Base-by-base conservation (phyloP, 2,113 vertebrate genomes). In the Alouatta palliata region DNA sequence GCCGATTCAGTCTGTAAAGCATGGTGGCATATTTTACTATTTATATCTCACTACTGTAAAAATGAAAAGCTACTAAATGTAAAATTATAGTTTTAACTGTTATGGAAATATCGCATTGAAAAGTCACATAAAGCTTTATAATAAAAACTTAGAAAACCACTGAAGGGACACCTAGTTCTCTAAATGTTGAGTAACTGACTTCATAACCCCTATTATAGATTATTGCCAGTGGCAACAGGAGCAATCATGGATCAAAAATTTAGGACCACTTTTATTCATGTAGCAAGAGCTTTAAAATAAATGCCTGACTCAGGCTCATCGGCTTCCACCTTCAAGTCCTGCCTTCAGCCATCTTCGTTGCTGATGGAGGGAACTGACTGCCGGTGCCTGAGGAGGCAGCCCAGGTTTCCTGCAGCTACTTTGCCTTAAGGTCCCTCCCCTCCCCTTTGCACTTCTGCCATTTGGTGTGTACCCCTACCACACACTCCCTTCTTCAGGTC, bases 1-100 rank as follows among this genome's bases (percentile, higher is more conserved):
- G 19, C 49, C 37, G 47, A 93, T 73, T 47, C 86, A 27, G 35
- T 87, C 58, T 0, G 3, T 76, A 75, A 95, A 90, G 45, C 45
- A 6, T n/a, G 11, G 52, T 30, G 86, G 73, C 80, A 45, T 52
- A 23, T 96, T 87, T 73, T 87, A 90, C 95, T 91, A 87, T 88
- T 32, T 79, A 68, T 30, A 19, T 95, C 90, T 93, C 71, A 64
- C 81, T 81, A 21, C 66, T 66, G 27, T 81, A 88, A 32, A 97
- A 97, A 91, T 80, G 94, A 97, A 98, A 97, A 95, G 87, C 56
- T 87, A 81, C 90, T 94, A 80, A 95, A 95, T 93, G 82, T 95
- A 87, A 96, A 97, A 86, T 96, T 88, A 92, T 81, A 94, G 87
- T 61, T 3, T 0, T 80, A 45, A 68, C 47, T 93, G 58, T 94